These are phyloP conservation scores for Falco columbarius DNA, from an alignment of 2,797 vertebrate species.

Conservation along the genomic window DNA sequence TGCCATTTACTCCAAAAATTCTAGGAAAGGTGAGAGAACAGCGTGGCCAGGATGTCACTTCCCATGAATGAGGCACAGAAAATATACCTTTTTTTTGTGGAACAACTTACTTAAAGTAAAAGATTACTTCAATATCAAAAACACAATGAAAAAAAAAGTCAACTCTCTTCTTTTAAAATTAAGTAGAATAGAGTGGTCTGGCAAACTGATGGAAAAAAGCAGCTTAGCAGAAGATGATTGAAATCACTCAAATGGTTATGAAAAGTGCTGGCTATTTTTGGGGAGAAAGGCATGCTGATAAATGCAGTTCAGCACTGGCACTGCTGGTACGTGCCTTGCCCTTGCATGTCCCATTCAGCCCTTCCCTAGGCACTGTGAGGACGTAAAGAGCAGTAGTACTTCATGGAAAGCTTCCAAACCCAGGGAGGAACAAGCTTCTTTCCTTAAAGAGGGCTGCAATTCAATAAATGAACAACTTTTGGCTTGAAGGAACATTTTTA, in stretches of 20 bases:
- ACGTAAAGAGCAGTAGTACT: accelerated
- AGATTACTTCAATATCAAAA: neutral
- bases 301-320: accelerated
- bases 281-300: neutral
- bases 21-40: neutral
- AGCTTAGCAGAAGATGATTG: neutral
- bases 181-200: neutral
- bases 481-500: accelerated
- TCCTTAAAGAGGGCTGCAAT: neutral
- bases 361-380: accelerated
- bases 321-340: neutral
- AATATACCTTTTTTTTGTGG: neutral
- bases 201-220: neutral
- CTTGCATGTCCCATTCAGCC: neutral
- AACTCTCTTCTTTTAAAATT: neutral
- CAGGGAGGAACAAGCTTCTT: neutral
- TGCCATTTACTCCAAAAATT: conserved; percentile 3
- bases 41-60: neutral
- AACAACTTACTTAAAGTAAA: neutral
- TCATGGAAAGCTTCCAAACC: accelerated
- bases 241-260: accelerated
- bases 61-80: neutral
- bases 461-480: too few relatives aligned
- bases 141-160: neutral
- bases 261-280: accelerated